Evolutionary conservation across 2,797 vertebrate species (phyloP).

Genomic region (Bradypus variegatus): DNA sequence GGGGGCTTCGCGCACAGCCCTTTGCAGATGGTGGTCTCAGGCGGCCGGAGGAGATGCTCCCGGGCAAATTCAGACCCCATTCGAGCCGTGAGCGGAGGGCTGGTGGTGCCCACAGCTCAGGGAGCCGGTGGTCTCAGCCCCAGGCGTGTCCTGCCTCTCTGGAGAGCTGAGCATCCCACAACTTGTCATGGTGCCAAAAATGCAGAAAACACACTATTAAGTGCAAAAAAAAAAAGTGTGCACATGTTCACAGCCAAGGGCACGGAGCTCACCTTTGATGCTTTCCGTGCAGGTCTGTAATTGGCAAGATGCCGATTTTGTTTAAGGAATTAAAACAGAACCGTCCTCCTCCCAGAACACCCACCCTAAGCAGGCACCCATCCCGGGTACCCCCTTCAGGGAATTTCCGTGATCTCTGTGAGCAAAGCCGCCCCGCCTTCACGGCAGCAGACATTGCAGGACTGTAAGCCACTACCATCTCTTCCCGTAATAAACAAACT

Average conservation of each 20-base stretch:
- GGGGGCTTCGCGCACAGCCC: not conserved
- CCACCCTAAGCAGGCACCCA: not conserved
- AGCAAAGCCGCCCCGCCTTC: slow-evolving; percentile 61
- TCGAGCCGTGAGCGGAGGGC: not conserved
- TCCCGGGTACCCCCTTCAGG: slow-evolving; percentile 47
- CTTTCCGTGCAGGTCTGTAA: not conserved
- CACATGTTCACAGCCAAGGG: not conserved
- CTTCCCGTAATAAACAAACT: slow-evolving; percentile 69
- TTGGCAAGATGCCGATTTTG: slow-evolving; percentile 19
- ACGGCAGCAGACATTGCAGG: slow-evolving; percentile 64
- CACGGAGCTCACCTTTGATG: not conserved
- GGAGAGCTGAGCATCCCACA: not conserved
- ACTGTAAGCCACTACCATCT: slow-evolving; percentile 61
- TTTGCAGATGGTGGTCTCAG: slow-evolving; percentile 27
- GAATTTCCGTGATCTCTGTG: slow-evolving; percentile 54
- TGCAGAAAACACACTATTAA: slow-evolving; percentile 8
- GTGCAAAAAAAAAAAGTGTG: not conserved
- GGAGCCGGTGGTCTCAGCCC: not conserved
- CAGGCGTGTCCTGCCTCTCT: not conserved
- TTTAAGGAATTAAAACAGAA: slow-evolving; percentile 48
- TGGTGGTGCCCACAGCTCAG: rapidly evolving
- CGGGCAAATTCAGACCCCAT: not conserved
- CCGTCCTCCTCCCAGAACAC: slow-evolving; percentile 36
- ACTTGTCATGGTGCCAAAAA: not conserved
- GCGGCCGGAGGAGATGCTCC: slow-evolving; percentile 13